These are phyloP conservation scores for Agrilus cyanescens DNA, from an alignment of 2,888 invertebrate species.

Conservation along the genomic window DNA sequence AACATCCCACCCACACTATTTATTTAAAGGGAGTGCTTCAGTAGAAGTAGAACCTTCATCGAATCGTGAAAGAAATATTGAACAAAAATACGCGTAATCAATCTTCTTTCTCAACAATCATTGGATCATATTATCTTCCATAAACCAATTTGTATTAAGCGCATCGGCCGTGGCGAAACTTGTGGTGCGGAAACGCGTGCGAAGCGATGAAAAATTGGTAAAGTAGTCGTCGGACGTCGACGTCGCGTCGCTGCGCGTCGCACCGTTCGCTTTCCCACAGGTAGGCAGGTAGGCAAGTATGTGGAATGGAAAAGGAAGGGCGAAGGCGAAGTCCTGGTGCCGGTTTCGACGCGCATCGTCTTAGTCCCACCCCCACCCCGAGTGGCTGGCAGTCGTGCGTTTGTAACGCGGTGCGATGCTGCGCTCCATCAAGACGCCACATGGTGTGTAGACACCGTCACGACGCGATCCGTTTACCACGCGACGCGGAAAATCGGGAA, in stretches of 20 bases:
- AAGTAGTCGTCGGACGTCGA: too few species aligned
- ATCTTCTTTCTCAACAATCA: too few species aligned
- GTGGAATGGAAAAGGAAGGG: conserved; percentile 2
- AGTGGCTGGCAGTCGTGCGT: conserved; percentile 13
- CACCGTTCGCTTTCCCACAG: conserved; percentile 27
- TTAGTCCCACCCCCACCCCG: conserved; percentile 10
- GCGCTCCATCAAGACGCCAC: conserved; percentile 28
- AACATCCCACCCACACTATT: too few species aligned
- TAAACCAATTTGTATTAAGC: too few species aligned
- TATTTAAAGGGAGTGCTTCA: too few species aligned
- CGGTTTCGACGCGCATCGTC: conserved; percentile 6
- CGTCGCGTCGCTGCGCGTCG: conserved; percentile 3
- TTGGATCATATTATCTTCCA: too few species aligned
- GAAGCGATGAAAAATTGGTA: too few species aligned
- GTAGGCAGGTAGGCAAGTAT: conserved; percentile 20
- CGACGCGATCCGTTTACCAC: conserved; percentile 8
- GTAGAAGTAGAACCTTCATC: too few species aligned
- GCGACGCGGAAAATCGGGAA: conserved; percentile 9
- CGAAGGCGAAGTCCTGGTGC: conserved; percentile 3
- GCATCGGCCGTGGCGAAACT: too few species aligned
- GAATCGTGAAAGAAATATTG: too few species aligned
- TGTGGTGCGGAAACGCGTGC: too few species aligned
- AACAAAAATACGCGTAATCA: too few species aligned
- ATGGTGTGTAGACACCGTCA: conserved; percentile 23
- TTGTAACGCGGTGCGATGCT: conserved; percentile 7